A percentile compares a stretch with the other conserved stretches of the same genome.
These are phyloP conservation scores for Cricetomys ansorgei DNA, from an alignment of 2,113 vertebrate species.

Conservation along the genomic window DNA sequence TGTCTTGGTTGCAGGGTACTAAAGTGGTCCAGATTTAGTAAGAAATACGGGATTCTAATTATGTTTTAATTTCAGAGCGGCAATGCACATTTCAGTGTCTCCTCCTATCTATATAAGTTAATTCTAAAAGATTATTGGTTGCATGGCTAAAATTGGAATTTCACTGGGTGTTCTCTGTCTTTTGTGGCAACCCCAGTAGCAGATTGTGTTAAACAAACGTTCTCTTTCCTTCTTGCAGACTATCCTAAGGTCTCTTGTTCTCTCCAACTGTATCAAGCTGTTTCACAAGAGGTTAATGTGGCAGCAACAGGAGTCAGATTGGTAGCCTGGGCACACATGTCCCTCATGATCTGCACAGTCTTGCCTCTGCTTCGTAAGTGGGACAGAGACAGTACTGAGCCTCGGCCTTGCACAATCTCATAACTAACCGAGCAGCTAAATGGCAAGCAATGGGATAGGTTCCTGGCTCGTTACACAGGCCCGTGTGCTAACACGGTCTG, in stretches of 20 bases:
- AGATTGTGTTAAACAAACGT: not conserved
- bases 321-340: not conserved
- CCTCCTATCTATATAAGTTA: not conserved
- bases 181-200: not conserved
- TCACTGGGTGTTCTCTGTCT: not conserved
- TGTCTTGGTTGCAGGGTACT: not conserved
- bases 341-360: not conserved
- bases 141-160: not conserved
- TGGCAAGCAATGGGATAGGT: too few species aligned
- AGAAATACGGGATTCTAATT: not conserved
- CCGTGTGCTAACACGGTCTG: not conserved
- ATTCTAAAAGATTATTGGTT: not conserved
- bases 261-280: not conserved
- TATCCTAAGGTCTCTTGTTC: not conserved
- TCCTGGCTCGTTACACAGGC: not conserved
- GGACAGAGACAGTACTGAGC: rapidly evolving
- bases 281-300: not conserved
- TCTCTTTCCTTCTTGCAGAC: not conserved
- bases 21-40: too few species aligned
- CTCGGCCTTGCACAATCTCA: not conserved
- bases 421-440: not conserved
- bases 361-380: not conserved
- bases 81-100: not conserved
- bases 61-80: not conserved
- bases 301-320: not conserved